Evolutionary conservation across 2,113 vertebrate species (phyloP).

Genomic region (Heliornis fulica): DNA sequence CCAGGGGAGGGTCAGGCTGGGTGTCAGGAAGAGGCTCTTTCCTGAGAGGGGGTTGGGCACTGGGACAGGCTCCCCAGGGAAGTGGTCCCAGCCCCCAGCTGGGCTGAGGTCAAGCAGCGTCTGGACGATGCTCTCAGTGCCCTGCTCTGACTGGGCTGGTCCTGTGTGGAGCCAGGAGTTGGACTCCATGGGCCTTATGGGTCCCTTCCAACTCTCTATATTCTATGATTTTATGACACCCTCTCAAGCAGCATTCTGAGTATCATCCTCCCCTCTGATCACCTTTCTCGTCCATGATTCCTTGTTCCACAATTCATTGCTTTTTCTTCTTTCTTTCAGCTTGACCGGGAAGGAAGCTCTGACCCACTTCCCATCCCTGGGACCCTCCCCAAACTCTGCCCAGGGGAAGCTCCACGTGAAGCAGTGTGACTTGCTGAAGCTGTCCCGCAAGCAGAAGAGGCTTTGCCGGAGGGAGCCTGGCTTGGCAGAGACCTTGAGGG

Average conservation of each 20-base stretch:
- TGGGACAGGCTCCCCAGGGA: too few species aligned
- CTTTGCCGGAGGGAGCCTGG: constrained; percentile 92
- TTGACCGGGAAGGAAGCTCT: constrained; percentile 92
- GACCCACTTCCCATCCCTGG: constrained; percentile 81
- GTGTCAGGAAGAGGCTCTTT: too few species aligned
- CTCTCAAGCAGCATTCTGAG: background rate
- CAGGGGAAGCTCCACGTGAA: constrained; percentile 85
- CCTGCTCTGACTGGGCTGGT: too few species aligned
- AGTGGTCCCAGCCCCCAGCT: too few species aligned
- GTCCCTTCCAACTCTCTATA: too few species aligned
- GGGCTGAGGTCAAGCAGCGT: too few species aligned
- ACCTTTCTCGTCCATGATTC: background rate
- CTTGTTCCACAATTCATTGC: background rate
- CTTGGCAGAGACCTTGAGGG: constrained; percentile 90
- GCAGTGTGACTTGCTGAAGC: constrained; percentile 92
- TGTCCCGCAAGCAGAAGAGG: constrained; percentile 89
- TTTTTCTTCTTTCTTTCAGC: constrained; percentile 63
- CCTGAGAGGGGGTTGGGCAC: too few species aligned
- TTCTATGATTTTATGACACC: too few species aligned
- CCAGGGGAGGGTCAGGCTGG: too few species aligned
- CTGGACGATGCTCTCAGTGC: too few species aligned
- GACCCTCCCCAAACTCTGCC: constrained; percentile 56
- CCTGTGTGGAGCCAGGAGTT: too few species aligned
- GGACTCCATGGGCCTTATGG: too few species aligned
- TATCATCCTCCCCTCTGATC: background rate